A percentile compares a stretch with the other conserved stretches of the same genome.
Evolutionary conservation across 2,888 invertebrate genomes (phyloP).

Genomic region (Eulithis testata): DNA sequence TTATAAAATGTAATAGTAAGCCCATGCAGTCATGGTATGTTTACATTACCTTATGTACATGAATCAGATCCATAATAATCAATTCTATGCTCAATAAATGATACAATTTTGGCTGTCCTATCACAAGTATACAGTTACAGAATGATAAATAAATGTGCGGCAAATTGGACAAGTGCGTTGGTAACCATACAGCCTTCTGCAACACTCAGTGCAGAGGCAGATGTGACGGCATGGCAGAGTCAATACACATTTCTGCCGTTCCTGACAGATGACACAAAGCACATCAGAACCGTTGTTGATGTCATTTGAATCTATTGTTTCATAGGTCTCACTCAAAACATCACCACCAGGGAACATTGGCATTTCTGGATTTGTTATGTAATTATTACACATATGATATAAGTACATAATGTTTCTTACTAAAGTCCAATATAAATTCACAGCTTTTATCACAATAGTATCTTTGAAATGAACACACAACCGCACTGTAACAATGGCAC

Average conservation of each 20-base stretch:
- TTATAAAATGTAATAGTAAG: conserved; percentile 2
- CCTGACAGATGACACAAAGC: conserved; percentile 83
- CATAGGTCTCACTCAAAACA: conserved; percentile 52
- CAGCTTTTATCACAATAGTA: conserved; percentile 53
- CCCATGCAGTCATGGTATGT: background rate
- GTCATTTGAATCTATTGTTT: conserved; percentile 52
- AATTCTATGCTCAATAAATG: background rate
- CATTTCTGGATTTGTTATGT: conserved; percentile 71
- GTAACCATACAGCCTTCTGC: conserved; percentile 73
- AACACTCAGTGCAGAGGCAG: conserved; percentile 82
- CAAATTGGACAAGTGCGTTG: conserved; percentile 83
- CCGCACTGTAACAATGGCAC: conserved; percentile 67
- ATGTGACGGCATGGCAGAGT: conserved; percentile 84
- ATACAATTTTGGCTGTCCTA: conserved; percentile 21
- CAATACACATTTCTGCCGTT: conserved; percentile 81
- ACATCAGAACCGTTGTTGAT: conserved; percentile 61
- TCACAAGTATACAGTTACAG: conserved; percentile 83
- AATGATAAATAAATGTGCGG: conserved; percentile 81
- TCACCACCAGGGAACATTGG: conserved; percentile 66
- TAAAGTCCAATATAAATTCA: conserved; percentile 64
- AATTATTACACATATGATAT: conserved; percentile 70
- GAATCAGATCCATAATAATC: background rate
- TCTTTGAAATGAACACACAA: conserved; percentile 67
- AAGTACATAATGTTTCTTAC: conserved; percentile 67
- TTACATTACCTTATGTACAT: background rate